Conservation (phyloP, 2,888 invertebrate species). For the Chaitophorus viminalis region DNA sequence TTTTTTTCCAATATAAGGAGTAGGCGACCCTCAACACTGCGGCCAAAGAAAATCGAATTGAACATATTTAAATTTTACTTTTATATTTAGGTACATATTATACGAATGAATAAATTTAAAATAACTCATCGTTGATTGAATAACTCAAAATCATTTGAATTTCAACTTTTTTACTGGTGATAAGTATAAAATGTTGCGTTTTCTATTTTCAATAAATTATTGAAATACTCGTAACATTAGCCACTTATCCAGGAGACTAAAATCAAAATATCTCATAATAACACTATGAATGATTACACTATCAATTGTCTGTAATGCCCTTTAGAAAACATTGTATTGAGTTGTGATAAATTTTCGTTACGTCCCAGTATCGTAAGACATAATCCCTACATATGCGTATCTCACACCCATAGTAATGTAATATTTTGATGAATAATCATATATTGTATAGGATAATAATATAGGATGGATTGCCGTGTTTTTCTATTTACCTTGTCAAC, state of each 20-base stretch:
- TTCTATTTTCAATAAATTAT: too few relatives aligned
- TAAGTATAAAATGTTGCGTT: too few relatives aligned
- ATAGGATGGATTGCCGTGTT: neutral
- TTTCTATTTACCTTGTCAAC: neutral
- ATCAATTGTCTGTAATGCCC: too few relatives aligned
- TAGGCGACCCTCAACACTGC: neutral
- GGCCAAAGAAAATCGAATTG: neutral
- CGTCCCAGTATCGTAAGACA: neutral
- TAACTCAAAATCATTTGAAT: neutral
- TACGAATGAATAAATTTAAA: neutral
- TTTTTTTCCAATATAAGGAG: neutral
- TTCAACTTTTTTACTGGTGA: neutral
- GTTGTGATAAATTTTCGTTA: neutral
- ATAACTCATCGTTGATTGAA: neutral
- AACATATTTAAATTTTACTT: neutral
- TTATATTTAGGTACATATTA: neutral
- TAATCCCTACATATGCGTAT: neutral
- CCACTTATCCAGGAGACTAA: too few relatives aligned
- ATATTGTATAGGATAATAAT: neutral
- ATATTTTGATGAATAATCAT: neutral
- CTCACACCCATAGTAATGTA: neutral
- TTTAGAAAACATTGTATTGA: neutral
- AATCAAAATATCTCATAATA: too few relatives aligned
- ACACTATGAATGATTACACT: too few relatives aligned
- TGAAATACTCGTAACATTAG: too few relatives aligned